These are phyloP conservation scores for Drosophila arizonae DNA, from an alignment of 1,140 invertebrate species.

Conservation along the genomic window DNA sequence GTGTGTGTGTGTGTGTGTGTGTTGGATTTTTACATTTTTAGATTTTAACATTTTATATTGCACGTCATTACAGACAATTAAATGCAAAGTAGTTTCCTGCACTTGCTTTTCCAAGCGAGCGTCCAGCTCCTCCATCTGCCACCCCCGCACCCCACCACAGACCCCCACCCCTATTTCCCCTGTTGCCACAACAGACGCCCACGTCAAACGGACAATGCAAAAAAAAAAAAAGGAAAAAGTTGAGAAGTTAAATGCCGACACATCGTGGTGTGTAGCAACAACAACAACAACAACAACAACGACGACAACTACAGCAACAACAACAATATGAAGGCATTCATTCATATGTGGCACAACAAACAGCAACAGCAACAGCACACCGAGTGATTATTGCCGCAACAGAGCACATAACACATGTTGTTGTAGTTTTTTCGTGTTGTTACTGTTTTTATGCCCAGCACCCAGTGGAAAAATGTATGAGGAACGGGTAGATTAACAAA, in stretches of 20 bases:
- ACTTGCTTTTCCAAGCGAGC: constrained; percentile 62
- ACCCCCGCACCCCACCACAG: background rate
- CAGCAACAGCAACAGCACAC: constrained; percentile 27
- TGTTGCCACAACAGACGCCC: constrained; percentile 38
- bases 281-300: constrained; percentile 69
- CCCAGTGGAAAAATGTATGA: background rate
- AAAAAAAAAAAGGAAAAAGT: constrained; percentile 53
- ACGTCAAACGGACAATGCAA: constrained; percentile 65
- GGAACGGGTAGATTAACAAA: background rate
- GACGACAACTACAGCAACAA: constrained; percentile 49
- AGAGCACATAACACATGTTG: constrained; percentile 81
- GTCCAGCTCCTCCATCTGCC: constrained; percentile 23
- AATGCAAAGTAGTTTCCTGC: constrained; percentile 83
- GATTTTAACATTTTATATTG: constrained; percentile 82
- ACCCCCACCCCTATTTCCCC: background rate
- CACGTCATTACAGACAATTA: constrained; percentile 83
- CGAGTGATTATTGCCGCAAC: constrained; percentile 80
- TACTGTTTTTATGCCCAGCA: constrained; percentile 11
- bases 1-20: constrained; percentile 24
- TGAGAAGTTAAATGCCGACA: constrained; percentile 81
- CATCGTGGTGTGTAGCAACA: constrained; percentile 75
- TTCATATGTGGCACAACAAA: constrained; percentile 73
- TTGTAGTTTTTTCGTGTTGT: constrained; percentile 57
- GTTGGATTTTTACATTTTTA: constrained; percentile 73
- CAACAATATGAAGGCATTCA: constrained; percentile 63